These are phyloP conservation scores for Pristionchus entomophagus DNA, from an alignment of 2,888 invertebrate genomes.

Conservation along the genomic window DNA sequence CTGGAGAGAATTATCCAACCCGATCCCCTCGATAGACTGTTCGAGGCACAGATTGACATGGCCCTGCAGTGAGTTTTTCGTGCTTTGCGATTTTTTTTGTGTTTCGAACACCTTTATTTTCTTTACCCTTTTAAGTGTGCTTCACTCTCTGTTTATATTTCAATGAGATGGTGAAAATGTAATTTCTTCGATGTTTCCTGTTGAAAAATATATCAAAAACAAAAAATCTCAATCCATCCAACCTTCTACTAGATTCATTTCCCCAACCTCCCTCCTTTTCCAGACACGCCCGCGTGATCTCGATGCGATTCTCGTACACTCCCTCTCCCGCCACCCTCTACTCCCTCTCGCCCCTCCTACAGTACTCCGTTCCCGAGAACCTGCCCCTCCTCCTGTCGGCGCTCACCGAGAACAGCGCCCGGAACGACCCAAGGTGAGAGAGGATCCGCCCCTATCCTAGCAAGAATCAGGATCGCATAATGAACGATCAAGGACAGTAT, in stretches of 20 bases:
- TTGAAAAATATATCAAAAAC: neutral
- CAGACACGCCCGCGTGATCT: conserved; percentile 72
- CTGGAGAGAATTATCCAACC: conserved; percentile 60
- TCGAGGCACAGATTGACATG: conserved; percentile 70
- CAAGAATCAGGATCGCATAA: no score
- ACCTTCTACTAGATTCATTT: no score
- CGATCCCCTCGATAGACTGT: conserved; percentile 65
- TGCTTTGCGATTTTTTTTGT: neutral
- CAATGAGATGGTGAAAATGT: neutral
- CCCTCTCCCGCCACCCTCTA: conserved; percentile 63
- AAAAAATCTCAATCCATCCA: neutral
- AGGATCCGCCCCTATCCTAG: neutral
- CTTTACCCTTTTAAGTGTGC: neutral
- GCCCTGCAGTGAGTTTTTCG: conserved; percentile 63
- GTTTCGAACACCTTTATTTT: neutral
- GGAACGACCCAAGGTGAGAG: conserved; percentile 45
- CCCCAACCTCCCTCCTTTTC: conserved; percentile 46
- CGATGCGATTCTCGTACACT: conserved; percentile 71
- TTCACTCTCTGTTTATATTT: neutral
- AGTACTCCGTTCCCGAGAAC: conserved; percentile 72
- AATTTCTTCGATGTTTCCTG: neutral
- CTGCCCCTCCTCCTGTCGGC: conserved; percentile 63
- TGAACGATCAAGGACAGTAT: no score
- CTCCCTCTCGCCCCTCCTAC: conserved; percentile 67
- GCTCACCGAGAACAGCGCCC: conserved; percentile 50